Conservation (phyloP, 2,888 invertebrate species). For the Cantharis lateralis region DNA sequence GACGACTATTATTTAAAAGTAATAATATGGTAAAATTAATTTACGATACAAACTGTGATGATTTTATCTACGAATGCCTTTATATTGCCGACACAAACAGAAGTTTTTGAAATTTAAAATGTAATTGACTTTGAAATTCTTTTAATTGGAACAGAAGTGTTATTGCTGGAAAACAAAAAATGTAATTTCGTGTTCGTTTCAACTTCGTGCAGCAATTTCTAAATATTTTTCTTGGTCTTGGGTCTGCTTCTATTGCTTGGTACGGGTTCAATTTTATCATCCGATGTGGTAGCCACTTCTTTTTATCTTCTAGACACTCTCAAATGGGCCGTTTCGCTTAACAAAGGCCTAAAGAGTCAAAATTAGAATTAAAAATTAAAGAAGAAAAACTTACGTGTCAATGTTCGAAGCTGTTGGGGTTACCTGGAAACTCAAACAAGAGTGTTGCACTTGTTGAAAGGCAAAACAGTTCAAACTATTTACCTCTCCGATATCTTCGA, state of each 20-base stretch:
- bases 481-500: background rate
- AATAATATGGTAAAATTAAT: too few relatives aligned
- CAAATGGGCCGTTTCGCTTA: background rate
- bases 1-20: too few relatives aligned
- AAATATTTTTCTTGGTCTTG: background rate
- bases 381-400: background rate
- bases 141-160: background rate
- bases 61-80: too few relatives aligned
- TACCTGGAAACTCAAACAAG: background rate
- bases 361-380: background rate
- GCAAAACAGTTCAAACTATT: background rate
- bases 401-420: background rate
- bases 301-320: background rate
- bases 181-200: background rate
- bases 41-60: too few relatives aligned
- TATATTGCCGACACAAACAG: too few relatives aligned
- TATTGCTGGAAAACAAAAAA: background rate
- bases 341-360: background rate
- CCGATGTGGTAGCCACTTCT: background rate
- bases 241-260: background rate
- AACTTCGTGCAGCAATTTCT: background rate
- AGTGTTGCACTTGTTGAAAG: background rate
- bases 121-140: background rate
- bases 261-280: background rate
- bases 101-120: too few relatives aligned